Evolutionary conservation across 2,888 invertebrate genomes (phyloP).

Genomic region (Diadegma fenestrale): DNA sequence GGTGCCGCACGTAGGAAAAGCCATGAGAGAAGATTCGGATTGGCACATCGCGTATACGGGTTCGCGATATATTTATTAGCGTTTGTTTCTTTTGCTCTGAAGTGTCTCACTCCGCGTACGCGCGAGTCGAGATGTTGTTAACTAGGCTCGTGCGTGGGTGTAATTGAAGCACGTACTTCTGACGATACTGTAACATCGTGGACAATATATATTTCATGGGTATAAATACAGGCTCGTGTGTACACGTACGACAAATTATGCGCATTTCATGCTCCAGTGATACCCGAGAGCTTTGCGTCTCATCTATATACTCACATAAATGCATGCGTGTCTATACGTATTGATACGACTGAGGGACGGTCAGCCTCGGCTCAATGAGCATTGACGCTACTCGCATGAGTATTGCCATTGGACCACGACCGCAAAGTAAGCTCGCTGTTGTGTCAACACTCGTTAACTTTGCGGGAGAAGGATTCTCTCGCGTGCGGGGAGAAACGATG

Average conservation of each 20-base stretch:
- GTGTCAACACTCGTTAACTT: conserved; percentile 63
- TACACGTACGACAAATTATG: conserved; percentile 50
- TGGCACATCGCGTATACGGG: background rate
- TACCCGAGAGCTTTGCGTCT: conserved; percentile 45
- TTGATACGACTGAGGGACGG: conserved; percentile 20
- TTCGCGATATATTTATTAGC: conserved; percentile 1
- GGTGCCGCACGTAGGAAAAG: background rate
- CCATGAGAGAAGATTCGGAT: background rate
- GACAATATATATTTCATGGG: conserved; percentile 7
- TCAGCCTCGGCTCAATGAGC: conserved; percentile 51
- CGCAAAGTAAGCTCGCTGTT: conserved; percentile 62
- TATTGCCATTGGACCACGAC: conserved; percentile 48
- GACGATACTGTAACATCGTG: conserved; percentile 36
- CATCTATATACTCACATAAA: background rate
- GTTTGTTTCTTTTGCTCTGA: conserved; percentile 6
- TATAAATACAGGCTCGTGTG: conserved; percentile 6
- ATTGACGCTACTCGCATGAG: conserved; percentile 40
- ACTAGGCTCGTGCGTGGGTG: conserved; percentile 43
- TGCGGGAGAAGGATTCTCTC: background rate
- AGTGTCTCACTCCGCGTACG: background rate
- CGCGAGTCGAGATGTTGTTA: conserved; percentile 34
- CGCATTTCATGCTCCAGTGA: conserved; percentile 57
- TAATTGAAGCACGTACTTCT: conserved; percentile 57
- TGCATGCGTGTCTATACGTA: background rate
- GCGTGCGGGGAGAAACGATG: background rate